phyloP scores from a whole-genome alignment of 2,888 invertebrate species.

The Spilarctia lutea region DNA sequence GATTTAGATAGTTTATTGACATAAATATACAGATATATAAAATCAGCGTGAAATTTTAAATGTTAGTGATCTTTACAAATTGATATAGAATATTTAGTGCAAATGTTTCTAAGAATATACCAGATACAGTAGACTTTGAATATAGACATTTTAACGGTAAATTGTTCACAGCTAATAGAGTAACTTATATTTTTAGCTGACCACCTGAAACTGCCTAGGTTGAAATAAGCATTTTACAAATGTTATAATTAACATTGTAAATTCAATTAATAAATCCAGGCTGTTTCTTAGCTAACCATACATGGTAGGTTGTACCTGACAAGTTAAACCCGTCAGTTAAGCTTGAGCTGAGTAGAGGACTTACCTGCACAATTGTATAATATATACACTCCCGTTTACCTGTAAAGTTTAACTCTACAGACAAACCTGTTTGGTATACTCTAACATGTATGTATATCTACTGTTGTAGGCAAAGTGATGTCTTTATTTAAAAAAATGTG shows the following conservation, averaged over 20 bases:
- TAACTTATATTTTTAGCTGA: constrained; percentile 22
- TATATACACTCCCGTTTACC: too few species aligned
- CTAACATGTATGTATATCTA: too few species aligned
- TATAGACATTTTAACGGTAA: constrained; percentile 14
- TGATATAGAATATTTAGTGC: constrained; percentile 29
- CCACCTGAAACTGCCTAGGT: constrained; percentile 6
- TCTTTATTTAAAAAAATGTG: not conserved
- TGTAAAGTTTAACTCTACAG: too few species aligned
- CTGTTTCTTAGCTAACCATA: not conserved
- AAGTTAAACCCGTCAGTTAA: too few species aligned
- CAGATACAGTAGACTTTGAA: constrained; percentile 16
- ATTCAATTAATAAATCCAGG: not conserved
- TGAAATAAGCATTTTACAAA: constrained; percentile 18
- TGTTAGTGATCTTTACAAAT: constrained; percentile 39
- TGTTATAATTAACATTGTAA: not conserved
- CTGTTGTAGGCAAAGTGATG: not conserved
- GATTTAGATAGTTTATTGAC: constrained; percentile 32
- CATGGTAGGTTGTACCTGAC: too few species aligned
- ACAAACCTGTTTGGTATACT: too few species aligned
- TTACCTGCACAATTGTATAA: too few species aligned
- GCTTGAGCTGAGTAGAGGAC: too few species aligned
- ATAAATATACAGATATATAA: constrained; percentile 31
- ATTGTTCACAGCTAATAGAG: constrained; percentile 26
- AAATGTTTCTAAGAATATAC: constrained; percentile 14
- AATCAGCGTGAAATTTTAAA: constrained; percentile 37